Percentiles rank a stretch among this genome's conserved stretches.
These are phyloP conservation scores for Helarctos malayanus DNA, from an alignment of 2,797 vertebrate species.

Conservation along the genomic window DNA sequence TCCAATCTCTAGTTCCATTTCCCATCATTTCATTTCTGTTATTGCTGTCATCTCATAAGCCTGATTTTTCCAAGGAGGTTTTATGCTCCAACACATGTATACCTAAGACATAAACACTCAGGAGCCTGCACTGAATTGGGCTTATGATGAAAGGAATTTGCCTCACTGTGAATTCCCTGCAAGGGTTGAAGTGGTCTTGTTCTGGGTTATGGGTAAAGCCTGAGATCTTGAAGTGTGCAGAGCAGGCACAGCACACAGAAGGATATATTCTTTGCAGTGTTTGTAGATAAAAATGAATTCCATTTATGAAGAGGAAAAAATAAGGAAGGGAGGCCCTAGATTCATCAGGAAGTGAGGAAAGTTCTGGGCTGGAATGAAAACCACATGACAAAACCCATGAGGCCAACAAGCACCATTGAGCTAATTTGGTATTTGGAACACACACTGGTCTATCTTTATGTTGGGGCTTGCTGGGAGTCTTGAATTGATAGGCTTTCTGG, in stretches of 20 bases:
- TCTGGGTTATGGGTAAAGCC: not conserved
- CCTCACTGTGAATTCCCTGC: slow-evolving; percentile 62
- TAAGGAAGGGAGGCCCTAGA: not conserved
- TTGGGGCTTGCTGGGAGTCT: not conserved
- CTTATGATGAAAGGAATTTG: slow-evolving; percentile 50
- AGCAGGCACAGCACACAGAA: not conserved
- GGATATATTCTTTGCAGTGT: not conserved
- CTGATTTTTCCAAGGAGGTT: slow-evolving; percentile 62
- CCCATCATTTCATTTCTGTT: slow-evolving; percentile 60
- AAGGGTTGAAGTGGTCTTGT: slow-evolving; percentile 9
- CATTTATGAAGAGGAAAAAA: not conserved
- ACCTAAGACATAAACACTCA: slow-evolving; percentile 50
- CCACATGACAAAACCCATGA: not conserved
- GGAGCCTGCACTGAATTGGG: slow-evolving; percentile 37
- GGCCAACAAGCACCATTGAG: not conserved
- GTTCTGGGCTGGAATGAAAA: not conserved
- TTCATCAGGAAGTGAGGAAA: not conserved
- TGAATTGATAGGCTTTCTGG: not conserved
- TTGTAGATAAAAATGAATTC: slow-evolving; percentile 54
- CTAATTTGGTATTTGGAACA: slow-evolving; percentile 11
- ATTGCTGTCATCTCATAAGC: slow-evolving; percentile 62
- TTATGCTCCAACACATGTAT: slow-evolving; percentile 26
- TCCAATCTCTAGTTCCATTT: slow-evolving; percentile 46
- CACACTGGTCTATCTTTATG: not conserved
- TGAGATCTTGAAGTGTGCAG: not conserved